Base-by-base conservation (phyloP, 2,888 invertebrate genomes). In the Dicroscelio sp. region DNA sequence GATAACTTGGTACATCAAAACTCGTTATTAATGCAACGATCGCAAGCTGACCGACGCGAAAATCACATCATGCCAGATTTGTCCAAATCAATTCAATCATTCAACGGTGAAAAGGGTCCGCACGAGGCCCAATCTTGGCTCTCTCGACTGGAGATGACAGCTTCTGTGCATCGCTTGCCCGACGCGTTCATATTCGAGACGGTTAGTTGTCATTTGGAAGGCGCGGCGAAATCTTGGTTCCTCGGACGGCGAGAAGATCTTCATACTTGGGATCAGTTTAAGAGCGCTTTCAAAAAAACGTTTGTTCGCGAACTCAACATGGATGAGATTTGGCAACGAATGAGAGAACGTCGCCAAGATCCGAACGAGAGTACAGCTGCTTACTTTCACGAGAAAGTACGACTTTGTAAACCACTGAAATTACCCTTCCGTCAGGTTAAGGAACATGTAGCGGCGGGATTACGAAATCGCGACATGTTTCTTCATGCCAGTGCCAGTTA, bases 51-150 rank as follows among this genome's bases (percentile, higher is more conserved):
- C 33, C n/a, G 35, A 10, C n/a, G 10, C 31, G 55, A 35, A 6
- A 88, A 88, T 60, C 76, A 90, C 14, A 79, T 92, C 27, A 90
- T 88, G 86, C 88, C 88, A 17, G 86, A 90, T 75, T 71, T 88
- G 4, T 31, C 83, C 0, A 90, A 88, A 65, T 43, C 85, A 25
- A 73, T 90, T 2, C 79, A 87, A 1, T 86, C 88, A 35, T 88
- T 88, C 31, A 31, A 38, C 12, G 86, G 86, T 0, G 55, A 79
- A 10, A 55, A 86, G 8, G 78, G 82, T 0, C 86, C 86, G 0
- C 60, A 69, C 0, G 65, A 67, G 14, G 90, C 92, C 0, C 82
- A 79, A 48, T 83, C 73, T n/a, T 92, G 89, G 86, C 14, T 86
- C 0, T 27, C 83, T 17, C 52, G 69, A 2, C 76, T 90, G 1